Evolutionary conservation across 2,888 invertebrate genomes (phyloP).

Genomic region (Cataglyphis rosenhaueri): DNA sequence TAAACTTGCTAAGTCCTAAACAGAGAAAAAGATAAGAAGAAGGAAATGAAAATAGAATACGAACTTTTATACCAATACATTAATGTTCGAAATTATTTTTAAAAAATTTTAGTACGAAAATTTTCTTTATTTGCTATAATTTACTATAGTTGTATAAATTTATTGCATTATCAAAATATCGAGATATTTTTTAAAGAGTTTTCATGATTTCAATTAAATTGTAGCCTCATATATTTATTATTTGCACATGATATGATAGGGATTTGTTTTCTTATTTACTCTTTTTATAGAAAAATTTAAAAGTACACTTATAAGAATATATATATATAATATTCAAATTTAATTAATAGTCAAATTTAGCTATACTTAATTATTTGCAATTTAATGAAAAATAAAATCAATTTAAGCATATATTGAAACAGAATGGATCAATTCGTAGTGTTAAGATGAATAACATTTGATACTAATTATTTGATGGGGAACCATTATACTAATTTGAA

Average conservation of each 20-base stretch:
- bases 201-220: not conserved
- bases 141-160: not conserved
- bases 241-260: not conserved
- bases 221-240: not conserved
- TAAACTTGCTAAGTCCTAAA: not conserved
- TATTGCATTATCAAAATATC: not conserved
- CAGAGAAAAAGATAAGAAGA: not conserved
- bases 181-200: not conserved
- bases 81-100: conserved; percentile 6
- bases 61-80: conserved; percentile 4
- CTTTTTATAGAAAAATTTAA: not conserved
- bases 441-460: not conserved
- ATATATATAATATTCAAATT: not conserved
- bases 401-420: not conserved
- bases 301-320: not conserved
- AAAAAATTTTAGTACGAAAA: not conserved
- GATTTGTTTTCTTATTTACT: not conserved
- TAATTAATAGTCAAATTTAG: not conserved
- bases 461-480: not conserved
- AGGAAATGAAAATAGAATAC: conserved; percentile 13
- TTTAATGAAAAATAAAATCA: not conserved
- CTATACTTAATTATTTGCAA: not conserved
- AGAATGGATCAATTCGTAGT: not conserved
- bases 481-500: not conserved
- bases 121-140: not conserved